Percentiles rank a stretch among this genome's conserved stretches.
These are phyloP conservation scores for Drosophila bunnanda DNA, from an alignment of 2,888 invertebrate genomes.

Conservation along the genomic window DNA sequence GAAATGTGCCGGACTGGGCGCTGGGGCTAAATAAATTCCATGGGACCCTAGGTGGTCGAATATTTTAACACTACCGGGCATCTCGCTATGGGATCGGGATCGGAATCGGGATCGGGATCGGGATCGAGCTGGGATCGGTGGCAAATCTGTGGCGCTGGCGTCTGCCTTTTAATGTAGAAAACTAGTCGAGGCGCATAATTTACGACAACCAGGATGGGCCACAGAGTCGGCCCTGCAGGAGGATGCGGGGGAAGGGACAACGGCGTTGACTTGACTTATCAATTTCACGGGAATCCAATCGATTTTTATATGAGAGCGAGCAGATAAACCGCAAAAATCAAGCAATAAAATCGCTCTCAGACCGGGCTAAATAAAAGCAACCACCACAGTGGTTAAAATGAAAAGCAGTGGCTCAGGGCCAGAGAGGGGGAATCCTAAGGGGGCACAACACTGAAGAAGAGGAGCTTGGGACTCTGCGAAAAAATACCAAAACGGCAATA, in stretches of 20 bases:
- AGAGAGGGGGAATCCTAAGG: constrained; percentile 32
- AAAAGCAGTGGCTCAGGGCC: constrained; percentile 42
- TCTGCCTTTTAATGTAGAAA: constrained; percentile 82
- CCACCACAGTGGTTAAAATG: constrained; percentile 25
- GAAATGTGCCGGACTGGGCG: constrained; percentile 67
- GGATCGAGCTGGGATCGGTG: constrained; percentile 47
- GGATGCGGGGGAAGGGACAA: constrained; percentile 9
- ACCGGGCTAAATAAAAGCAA: constrained; percentile 33
- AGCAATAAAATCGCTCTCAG: constrained; percentile 75
- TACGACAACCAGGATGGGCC: constrained; percentile 66
- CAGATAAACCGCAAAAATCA: constrained; percentile 82
- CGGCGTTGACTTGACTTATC: constrained; percentile 82
- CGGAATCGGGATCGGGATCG: constrained; percentile 6
- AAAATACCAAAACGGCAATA: constrained; percentile 82
- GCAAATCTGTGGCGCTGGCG: constrained; percentile 77
- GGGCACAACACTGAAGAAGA: constrained; percentile 64
- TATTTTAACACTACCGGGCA: constrained; percentile 81
- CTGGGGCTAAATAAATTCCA: constrained; percentile 75
- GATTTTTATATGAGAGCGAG: constrained; percentile 82
- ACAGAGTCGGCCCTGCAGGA: background rate
- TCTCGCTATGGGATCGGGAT: constrained; percentile 9
- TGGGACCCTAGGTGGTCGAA: constrained; percentile 81
- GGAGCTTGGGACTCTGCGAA: constrained; percentile 51
- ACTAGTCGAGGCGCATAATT: constrained; percentile 82
- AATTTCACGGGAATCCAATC: constrained; percentile 83